phyloP scores from a whole-genome alignment of 2,797 vertebrate species.

The Hyperoplus lanceolatus region DNA sequence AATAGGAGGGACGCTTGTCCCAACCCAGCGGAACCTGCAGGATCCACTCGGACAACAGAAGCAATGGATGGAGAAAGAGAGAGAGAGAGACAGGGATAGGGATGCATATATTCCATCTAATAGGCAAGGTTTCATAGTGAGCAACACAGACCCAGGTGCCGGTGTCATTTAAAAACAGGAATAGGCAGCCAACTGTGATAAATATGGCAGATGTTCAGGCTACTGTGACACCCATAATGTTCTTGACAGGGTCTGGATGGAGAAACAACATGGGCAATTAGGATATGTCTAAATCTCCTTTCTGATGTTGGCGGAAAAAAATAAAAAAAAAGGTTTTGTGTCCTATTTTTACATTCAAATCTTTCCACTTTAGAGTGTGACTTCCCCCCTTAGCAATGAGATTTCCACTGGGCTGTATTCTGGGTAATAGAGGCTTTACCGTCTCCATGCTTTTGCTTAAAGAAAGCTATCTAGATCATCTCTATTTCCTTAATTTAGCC shows the following conservation, averaged over 20 bases:
- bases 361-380: conserved; percentile 14
- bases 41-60: conserved; percentile 75
- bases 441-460: conserved; percentile 51
- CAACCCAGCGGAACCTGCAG: conserved; percentile 71
- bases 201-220: conserved; percentile 55
- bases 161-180: conserved; percentile 53
- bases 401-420: conserved; percentile 36
- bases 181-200: conserved; percentile 57
- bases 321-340: conserved; percentile 25
- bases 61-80: conserved; percentile 60
- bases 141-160: conserved; percentile 47
- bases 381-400: conserved; percentile 31
- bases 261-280: conserved; percentile 44
- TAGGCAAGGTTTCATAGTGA: conserved; percentile 48
- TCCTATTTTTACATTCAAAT: conserved; percentile 45
- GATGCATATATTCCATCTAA: conserved; percentile 66
- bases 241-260: conserved; percentile 34
- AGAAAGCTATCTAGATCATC: conserved; percentile 59
- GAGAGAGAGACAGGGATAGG: conserved; percentile 33
- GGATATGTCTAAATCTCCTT: conserved; percentile 26
- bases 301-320: conserved; percentile 39
- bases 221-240: conserved; percentile 37
- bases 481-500: conserved; percentile 61
- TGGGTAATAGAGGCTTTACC: conserved; percentile 60
- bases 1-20: conserved; percentile 77